Conservation (phyloP, 2,888 invertebrate genomes). For the Octodonta nipae region DNA sequence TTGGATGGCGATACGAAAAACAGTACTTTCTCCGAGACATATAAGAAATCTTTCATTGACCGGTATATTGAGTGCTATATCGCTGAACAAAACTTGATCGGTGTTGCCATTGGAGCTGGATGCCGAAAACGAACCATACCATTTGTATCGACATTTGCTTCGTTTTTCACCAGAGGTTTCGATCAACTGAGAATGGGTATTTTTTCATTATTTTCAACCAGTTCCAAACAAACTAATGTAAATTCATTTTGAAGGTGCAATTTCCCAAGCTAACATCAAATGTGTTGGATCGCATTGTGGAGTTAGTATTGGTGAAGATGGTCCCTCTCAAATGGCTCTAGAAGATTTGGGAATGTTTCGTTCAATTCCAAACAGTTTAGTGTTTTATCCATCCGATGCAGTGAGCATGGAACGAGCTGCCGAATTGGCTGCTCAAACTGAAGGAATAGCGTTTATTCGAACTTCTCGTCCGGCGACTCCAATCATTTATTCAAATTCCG, state of each 20-base stretch:
- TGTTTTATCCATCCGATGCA: constrained; percentile 79
- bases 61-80: constrained; percentile 95
- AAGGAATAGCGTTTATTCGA: constrained; percentile 80
- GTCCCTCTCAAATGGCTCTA: constrained; percentile 96
- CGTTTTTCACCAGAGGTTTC: constrained; percentile 89
- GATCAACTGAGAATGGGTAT: constrained; percentile 99
- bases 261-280: constrained; percentile 93
- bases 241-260: too few species aligned
- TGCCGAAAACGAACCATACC: constrained; percentile 84
- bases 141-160: constrained; percentile 93
- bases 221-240: too few species aligned
- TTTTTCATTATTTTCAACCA: too few species aligned
- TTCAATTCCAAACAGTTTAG: constrained; percentile 64
- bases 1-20: constrained; percentile 97
- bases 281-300: constrained; percentile 94
- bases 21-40: constrained; percentile 88
- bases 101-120: constrained; percentile 89
- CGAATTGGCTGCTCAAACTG: constrained; percentile 87
- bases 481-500: constrained; percentile 73
- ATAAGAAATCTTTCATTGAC: constrained; percentile 55
- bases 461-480: constrained; percentile 83
- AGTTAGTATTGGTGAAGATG: constrained; percentile 95
- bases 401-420: constrained; percentile 86
- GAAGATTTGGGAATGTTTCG: constrained; percentile 96
- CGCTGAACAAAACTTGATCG: constrained; percentile 94